These are phyloP conservation scores for Amiota mariae DNA, from an alignment of 2,888 invertebrate genomes.

Conservation along the genomic window DNA sequence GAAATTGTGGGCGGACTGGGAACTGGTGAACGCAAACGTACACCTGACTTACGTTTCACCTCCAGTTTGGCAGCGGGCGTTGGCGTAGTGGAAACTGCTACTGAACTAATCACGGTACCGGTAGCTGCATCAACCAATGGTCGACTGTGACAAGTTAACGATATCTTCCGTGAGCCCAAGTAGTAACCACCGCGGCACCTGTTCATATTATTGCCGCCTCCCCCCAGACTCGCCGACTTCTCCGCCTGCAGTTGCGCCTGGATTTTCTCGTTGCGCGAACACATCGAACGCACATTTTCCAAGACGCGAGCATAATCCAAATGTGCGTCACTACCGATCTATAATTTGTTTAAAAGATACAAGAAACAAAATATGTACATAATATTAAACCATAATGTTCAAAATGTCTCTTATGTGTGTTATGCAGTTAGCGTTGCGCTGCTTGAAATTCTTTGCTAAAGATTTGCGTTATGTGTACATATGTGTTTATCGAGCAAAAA, in stretches of 20 bases:
- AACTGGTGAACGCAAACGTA: slow-evolving; percentile 80
- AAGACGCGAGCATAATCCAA: slow-evolving; percentile 74
- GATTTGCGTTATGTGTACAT: no score
- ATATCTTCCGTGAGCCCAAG: slow-evolving; percentile 79
- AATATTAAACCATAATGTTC: no score
- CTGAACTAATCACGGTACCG: slow-evolving; percentile 58
- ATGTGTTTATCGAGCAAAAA: no score
- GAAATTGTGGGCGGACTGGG: slow-evolving; percentile 79
- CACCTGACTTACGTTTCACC: slow-evolving; percentile 72
- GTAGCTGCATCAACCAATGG: slow-evolving; percentile 73
- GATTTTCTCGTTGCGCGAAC: slow-evolving; percentile 77
- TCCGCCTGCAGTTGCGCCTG: slow-evolving; percentile 62
- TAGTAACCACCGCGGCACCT: slow-evolving; percentile 70
- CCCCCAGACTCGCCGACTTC: slow-evolving; percentile 55
- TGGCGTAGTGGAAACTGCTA: slow-evolving; percentile 58
- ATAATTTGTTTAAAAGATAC: neutral
- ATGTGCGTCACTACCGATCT: slow-evolving; percentile 71
- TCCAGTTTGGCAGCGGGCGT: slow-evolving; percentile 66
- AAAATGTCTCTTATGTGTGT: no score
- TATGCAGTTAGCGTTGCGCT: no score
- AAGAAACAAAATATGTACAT: no score
- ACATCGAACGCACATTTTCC: slow-evolving; percentile 77
- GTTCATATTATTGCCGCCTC: slow-evolving; percentile 40
- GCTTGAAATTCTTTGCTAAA: no score
- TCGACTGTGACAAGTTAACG: slow-evolving; percentile 81